Percentiles rank a stretch among this genome's conserved stretches.
phyloP scores from a whole-genome alignment of 2,888 invertebrate species.

The Leptarthrus brevirostris region DNA sequence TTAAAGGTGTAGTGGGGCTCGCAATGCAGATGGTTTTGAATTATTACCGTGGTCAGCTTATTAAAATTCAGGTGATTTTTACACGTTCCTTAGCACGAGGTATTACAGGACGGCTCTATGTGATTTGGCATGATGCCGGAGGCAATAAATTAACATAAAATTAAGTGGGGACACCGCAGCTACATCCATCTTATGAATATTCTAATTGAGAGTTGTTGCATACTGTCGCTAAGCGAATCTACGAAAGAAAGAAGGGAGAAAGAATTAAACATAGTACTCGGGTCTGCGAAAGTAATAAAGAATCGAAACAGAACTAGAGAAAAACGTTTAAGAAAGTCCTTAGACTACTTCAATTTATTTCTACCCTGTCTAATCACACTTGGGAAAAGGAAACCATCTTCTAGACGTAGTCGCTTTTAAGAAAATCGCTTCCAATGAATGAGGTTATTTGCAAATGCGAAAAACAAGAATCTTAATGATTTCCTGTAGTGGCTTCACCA shows the following conservation, averaged over 20 bases:
- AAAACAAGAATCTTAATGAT: slow-evolving; percentile 15
- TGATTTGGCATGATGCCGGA: slow-evolving; percentile 8
- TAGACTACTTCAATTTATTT: too few relatives aligned
- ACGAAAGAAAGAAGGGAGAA: too few relatives aligned
- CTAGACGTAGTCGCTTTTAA: too few relatives aligned
- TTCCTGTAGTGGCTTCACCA: slow-evolving; percentile 20
- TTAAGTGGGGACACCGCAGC: slow-evolving; percentile 19
- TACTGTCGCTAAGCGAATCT: too few relatives aligned
- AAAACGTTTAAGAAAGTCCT: too few relatives aligned
- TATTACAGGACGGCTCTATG: not conserved
- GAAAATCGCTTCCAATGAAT: too few relatives aligned
- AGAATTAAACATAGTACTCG: too few relatives aligned
- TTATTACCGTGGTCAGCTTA: slow-evolving; percentile 2
- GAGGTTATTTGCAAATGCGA: not conserved
- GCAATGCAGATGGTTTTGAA: not conserved
- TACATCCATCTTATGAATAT: slow-evolving; percentile 31
- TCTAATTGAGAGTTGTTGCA: not conserved
- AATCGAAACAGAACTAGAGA: too few relatives aligned
- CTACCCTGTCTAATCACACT: too few relatives aligned
- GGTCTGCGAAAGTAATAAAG: too few relatives aligned
- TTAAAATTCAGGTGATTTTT: slow-evolving; percentile 15
- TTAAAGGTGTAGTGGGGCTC: slow-evolving; percentile 26
- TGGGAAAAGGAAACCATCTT: too few relatives aligned
- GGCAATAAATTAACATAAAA: slow-evolving; percentile 31
- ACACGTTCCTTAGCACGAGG: not conserved